These are phyloP conservation scores for Meghimatium bilineatum DNA, from an alignment of 2,888 invertebrate genomes.

Conservation along the genomic window DNA sequence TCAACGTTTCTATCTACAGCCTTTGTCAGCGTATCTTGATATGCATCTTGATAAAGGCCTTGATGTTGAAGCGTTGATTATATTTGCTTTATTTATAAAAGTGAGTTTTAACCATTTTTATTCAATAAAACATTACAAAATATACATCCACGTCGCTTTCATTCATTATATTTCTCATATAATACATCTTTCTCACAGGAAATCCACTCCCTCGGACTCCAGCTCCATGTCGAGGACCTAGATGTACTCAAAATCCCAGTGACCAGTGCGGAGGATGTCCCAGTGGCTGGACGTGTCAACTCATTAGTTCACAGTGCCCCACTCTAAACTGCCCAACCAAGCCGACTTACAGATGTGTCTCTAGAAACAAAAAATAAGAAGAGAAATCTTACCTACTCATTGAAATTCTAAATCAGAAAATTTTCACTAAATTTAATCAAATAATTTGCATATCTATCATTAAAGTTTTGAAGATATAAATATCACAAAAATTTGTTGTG, in stretches of 20 bases:
- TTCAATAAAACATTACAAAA: too few relatives aligned
- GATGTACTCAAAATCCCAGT: not conserved
- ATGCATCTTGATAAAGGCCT: too few relatives aligned
- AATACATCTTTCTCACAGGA: not conserved
- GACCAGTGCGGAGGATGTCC: constrained; percentile 17
- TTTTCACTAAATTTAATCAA: not conserved
- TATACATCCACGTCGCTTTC: not conserved
- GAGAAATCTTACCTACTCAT: not conserved
- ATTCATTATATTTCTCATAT: not conserved
- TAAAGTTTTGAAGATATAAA: not conserved
- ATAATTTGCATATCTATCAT: not conserved
- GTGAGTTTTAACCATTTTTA: too few relatives aligned
- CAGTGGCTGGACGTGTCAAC: not conserved
- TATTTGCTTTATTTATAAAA: too few relatives aligned
- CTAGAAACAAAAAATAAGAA: not conserved
- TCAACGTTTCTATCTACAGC: too few relatives aligned
- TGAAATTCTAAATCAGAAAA: not conserved
- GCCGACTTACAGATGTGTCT: not conserved
- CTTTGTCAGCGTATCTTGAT: too few relatives aligned
- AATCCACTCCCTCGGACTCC: not conserved
- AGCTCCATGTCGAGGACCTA: not conserved
- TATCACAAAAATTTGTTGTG: not conserved
- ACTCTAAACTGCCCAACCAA: not conserved
- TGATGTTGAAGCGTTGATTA: too few relatives aligned
- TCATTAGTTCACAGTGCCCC: not conserved